Conservation (phyloP, 2,113 vertebrate genomes). For the Piaya cayana region DNA sequence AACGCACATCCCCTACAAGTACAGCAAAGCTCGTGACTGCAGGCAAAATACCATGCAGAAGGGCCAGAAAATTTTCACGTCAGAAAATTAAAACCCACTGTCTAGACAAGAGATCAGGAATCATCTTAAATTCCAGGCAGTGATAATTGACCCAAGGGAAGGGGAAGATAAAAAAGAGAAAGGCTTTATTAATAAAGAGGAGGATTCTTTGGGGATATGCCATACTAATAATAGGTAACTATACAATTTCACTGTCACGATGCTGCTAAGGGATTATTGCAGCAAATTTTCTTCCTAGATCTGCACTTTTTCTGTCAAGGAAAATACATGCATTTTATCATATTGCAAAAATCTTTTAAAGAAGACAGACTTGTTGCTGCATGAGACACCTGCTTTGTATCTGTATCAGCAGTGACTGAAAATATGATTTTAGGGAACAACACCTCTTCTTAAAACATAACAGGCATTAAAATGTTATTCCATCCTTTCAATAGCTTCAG, state of each 20-base stretch:
- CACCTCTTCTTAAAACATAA: neutral
- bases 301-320: neutral
- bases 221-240: neutral
- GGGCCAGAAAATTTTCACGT: neutral
- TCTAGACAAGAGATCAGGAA: constrained; percentile 38
- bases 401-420: neutral
- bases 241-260: accelerated
- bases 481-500: neutral
- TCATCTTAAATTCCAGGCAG: constrained; percentile 15
- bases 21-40: neutral
- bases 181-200: neutral
- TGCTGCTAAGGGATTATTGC: neutral
- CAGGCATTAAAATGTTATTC: neutral
- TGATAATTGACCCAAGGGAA: neutral
- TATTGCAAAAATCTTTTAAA: neutral
- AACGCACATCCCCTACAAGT: accelerated
- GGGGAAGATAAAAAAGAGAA: neutral
- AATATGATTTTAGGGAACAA: neutral
- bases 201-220: neutral
- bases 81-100: constrained; percentile 34
- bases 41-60: neutral
- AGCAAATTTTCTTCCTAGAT: neutral
- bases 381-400: neutral
- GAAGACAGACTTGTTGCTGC: neutral
- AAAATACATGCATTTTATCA: neutral